Evolutionary conservation across 1,140 invertebrate species (phyloP).

Genomic region (Hestina assimilis): DNA sequence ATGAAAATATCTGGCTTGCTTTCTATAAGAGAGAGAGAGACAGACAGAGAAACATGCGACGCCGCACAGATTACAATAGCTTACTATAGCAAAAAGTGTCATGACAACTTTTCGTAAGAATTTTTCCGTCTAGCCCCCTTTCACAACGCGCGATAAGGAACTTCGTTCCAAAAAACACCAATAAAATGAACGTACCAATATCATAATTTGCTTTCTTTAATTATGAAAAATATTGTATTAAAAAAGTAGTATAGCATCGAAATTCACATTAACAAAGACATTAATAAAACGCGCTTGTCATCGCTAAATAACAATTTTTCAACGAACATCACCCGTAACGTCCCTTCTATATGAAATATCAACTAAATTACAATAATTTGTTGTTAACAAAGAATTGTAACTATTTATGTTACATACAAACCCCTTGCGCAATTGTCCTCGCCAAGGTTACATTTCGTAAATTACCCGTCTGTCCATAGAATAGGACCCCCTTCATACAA

Average conservation of each 20-base stretch:
- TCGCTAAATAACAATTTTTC: conserved; percentile 19
- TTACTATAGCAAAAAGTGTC: too few species aligned
- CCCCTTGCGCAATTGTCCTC: conserved; percentile 37
- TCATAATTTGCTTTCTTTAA: too few species aligned
- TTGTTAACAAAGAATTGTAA: conserved; percentile 61
- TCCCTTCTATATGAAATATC: conserved; percentile 27
- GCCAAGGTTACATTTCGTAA: conserved; percentile 56
- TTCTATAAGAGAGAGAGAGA: too few species aligned
- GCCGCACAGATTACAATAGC: too few species aligned
- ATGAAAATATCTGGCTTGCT: too few species aligned
- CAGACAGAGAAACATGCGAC: too few species aligned
- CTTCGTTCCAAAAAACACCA: too few species aligned
- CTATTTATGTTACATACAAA: conserved; percentile 51
- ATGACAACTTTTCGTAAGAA: too few species aligned
- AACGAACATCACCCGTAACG: neutral
- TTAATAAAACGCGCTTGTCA: conserved; percentile 11
- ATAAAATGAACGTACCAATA: too few species aligned
- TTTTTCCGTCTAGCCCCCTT: too few species aligned
- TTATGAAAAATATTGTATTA: neutral
- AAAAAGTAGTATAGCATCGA: neutral
- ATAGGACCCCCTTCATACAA: conserved; percentile 56
- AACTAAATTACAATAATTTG: conserved; percentile 69
- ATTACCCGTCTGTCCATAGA: conserved; percentile 52
- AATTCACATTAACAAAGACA: neutral
- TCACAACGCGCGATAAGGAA: too few species aligned